Base-by-base conservation (phyloP, 2,113 vertebrate genomes). In the Furnarius figulus region DNA sequence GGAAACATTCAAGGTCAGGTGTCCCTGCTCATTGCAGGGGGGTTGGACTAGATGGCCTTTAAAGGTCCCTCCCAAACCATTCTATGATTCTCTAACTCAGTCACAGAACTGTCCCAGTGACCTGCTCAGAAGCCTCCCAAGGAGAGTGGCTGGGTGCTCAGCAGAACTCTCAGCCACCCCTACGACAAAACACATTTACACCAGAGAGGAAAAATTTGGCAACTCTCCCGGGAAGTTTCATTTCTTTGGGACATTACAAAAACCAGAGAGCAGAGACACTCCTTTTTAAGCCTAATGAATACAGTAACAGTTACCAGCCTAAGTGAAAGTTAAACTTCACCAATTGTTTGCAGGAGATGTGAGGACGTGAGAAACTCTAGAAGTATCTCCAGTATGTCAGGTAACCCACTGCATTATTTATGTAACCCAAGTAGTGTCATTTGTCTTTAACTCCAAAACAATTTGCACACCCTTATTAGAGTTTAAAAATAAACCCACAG, bases 361-460 rank as follows among this genome's bases (percentile, higher is more conserved):
- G 35, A 63, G 11, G 80, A 95, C 61, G 86, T 90, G 93, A 90
- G 89, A 93, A 95, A 94, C 65, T 61, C 93, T 63, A 96, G 73
- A 89, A 92, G 91, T 9, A 56, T 68, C 73, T 85, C 20, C 73
- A 61, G 42, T 0, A 30, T 50, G 65, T 12, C 88, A 81, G 83
- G 79, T 77, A 80, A 77, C 5, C 33, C 44, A 4, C 61, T 97
- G 91, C 72, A 95, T 95, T 94, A 97, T 95, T 96, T 89, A 95
- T 42, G 30, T 0, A 49, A 65, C 61, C 79, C 76, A 65, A 90
- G 73, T 62, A 78, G 83, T 3, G 56, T 30, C 78, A 52, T 93
- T 93, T 95, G 93, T 95, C 92, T 49, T n/a, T 7, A 44, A 13
- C 89, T 78, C 52, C 47, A 31, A 42, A 95, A 44, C 84, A 87